phyloP scores from a whole-genome alignment of 2,113 vertebrate species.

The Triplophysa rosa region DNA sequence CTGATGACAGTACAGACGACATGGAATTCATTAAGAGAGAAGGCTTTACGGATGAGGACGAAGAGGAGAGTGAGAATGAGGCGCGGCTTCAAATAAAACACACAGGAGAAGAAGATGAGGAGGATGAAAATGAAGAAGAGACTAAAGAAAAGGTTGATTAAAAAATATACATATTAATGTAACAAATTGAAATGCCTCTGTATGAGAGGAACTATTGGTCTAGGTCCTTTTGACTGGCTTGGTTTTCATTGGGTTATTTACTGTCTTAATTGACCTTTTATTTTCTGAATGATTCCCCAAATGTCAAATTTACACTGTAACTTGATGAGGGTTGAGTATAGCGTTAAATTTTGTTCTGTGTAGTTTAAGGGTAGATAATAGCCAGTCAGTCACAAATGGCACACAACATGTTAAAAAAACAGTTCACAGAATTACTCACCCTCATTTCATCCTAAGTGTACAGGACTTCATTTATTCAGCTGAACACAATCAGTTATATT shows the following conservation, averaged over 20 bases:
- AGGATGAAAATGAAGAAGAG: constrained; percentile 71
- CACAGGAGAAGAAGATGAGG: constrained; percentile 71
- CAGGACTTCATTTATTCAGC: too few relatives aligned
- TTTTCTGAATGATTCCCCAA: not conserved
- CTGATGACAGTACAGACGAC: constrained; percentile 80
- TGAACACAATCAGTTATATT: too few relatives aligned
- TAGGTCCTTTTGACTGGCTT: not conserved
- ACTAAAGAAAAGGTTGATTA: constrained; percentile 78
- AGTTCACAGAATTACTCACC: too few relatives aligned
- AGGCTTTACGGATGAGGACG: constrained; percentile 77
- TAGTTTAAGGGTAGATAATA: too few relatives aligned
- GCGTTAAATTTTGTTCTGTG: too few relatives aligned
- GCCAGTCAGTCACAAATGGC: not conserved
- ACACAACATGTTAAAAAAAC: too few relatives aligned
- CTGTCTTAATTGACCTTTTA: not conserved
- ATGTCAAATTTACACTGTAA: too few relatives aligned
- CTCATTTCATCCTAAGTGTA: too few relatives aligned
- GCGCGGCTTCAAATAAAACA: constrained; percentile 65
- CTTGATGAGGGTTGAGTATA: too few relatives aligned
- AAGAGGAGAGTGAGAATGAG: constrained; percentile 78
- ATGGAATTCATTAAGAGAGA: constrained; percentile 79
- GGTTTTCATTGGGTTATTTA: not conserved
- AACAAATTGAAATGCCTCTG: not conserved
- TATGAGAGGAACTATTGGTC: not conserved
- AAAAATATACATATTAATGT: constrained; percentile 37